phyloP scores from a whole-genome alignment of 2,888 invertebrate species.

The Epistrophella euchroma region DNA sequence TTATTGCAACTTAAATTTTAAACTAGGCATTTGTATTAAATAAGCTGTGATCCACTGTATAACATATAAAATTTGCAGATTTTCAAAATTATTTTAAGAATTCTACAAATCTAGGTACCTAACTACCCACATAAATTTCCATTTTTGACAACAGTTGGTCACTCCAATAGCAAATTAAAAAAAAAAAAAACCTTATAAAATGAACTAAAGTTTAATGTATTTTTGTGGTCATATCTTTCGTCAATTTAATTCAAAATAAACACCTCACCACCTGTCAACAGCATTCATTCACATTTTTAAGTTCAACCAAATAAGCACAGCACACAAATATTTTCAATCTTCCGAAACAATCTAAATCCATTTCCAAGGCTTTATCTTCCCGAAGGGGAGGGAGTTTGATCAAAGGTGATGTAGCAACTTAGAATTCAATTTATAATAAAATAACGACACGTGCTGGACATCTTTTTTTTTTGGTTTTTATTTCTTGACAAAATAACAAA shows the following conservation, averaged over 20 bases:
- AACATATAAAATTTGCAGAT: too few species aligned
- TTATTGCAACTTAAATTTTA: too few species aligned
- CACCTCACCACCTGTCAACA: slow-evolving; percentile 50
- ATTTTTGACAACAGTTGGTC: not conserved
- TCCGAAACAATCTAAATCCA: slow-evolving; percentile 39
- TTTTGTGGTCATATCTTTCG: slow-evolving; percentile 62
- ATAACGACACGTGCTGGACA: slow-evolving; percentile 75
- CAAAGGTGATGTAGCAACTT: slow-evolving; percentile 65
- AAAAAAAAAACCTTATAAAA: not conserved
- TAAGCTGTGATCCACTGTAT: too few species aligned
- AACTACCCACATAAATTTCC: too few species aligned
- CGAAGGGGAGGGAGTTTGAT: slow-evolving; percentile 24
- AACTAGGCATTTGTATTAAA: too few species aligned
- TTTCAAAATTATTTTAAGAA: too few species aligned
- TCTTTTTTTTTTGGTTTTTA: slow-evolving; percentile 20
- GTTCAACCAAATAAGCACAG: not conserved
- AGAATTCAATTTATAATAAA: slow-evolving; percentile 44
- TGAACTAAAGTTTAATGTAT: slow-evolving; percentile 43
- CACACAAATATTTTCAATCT: slow-evolving; percentile 12
- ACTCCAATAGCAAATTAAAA: not conserved
- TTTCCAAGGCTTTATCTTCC: slow-evolving; percentile 19
- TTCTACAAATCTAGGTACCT: too few species aligned
- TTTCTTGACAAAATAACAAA: slow-evolving; percentile 54
- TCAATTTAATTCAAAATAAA: slow-evolving; percentile 46
- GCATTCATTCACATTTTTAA: slow-evolving; percentile 56